Conservation (phyloP, 1,140 invertebrate genomes). For the Oryctes rhinoceros region DNA sequence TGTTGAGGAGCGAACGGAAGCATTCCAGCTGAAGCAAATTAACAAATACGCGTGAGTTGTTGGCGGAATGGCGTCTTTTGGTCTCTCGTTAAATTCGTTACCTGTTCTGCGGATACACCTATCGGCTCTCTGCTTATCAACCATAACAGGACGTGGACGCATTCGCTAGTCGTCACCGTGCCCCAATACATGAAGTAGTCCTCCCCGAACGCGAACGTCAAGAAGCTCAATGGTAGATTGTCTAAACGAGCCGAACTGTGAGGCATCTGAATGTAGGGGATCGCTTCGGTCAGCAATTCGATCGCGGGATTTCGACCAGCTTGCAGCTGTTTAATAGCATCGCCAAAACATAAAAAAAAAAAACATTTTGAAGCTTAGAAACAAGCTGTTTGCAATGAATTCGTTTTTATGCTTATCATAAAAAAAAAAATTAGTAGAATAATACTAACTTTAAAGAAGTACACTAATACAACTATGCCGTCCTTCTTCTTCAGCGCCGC, state of each 20-base stretch:
- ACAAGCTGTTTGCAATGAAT: no score
- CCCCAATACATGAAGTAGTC: constrained; percentile 79
- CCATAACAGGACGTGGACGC: constrained; percentile 58
- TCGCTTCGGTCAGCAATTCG: constrained; percentile 62
- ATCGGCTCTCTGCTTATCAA: constrained; percentile 57
- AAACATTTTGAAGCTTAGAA: not conserved
- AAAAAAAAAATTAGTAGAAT: not conserved
- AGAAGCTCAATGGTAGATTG: constrained; percentile 62
- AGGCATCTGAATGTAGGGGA: constrained; percentile 63
- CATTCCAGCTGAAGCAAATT: constrained; percentile 52
- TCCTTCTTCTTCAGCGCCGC: constrained; percentile 65
- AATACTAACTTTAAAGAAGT: constrained; percentile 65
- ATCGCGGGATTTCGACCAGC: constrained; percentile 63
- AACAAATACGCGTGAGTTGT: not conserved
- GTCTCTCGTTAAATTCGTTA: constrained; percentile 33
- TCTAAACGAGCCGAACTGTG: constrained; percentile 63
- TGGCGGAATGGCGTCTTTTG: not conserved
- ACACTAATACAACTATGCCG: constrained; percentile 67
- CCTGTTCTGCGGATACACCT: constrained; percentile 57
- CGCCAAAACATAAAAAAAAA: not conserved
- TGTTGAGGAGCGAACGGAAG: constrained; percentile 54
- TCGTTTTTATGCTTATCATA: no score
- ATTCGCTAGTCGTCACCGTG: constrained; percentile 56
- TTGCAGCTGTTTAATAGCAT: constrained; percentile 60
- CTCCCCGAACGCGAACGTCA: constrained; percentile 65